phyloP scores from a whole-genome alignment of 2,888 invertebrate species.

The Sepiola atlantica region DNA sequence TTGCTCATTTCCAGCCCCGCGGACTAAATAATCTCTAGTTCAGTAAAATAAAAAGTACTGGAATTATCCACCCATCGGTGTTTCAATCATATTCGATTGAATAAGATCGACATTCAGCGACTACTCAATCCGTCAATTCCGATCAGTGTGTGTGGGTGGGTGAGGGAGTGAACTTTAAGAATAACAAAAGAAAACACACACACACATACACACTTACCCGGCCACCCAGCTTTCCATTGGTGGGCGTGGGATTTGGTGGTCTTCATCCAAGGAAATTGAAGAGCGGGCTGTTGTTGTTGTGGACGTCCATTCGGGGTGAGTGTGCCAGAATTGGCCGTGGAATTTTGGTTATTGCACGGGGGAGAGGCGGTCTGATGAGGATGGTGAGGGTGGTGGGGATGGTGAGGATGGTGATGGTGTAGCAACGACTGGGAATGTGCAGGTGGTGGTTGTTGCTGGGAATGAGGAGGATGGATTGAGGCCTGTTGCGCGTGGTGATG shows the following conservation, averaged over 20 bases:
- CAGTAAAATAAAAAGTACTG: no score
- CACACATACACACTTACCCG: constrained; percentile 61
- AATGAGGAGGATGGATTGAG: constrained; percentile 16
- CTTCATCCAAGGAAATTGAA: constrained; percentile 74
- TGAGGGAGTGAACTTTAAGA: no score
- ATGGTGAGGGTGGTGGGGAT: constrained; percentile 37
- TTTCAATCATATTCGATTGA: no score
- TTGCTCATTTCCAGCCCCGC: no score
- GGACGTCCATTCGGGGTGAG: constrained; percentile 52
- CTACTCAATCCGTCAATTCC: no score
- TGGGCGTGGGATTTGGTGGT: constrained; percentile 74
- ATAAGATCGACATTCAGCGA: not conserved
- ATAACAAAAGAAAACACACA: no score
- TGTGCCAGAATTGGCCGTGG: constrained; percentile 52
- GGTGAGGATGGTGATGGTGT: constrained; percentile 9
- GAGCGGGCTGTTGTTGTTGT: constrained; percentile 53
- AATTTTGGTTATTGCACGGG: constrained; percentile 51
- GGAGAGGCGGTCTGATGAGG: not conserved
- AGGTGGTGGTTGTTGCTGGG: constrained; percentile 47
- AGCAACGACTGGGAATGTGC: constrained; percentile 48
- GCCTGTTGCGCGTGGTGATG: constrained; percentile 36
- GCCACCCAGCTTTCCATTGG: constrained; percentile 74
- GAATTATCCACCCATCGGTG: no score
- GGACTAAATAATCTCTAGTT: no score
- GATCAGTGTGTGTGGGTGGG: no score